Evolutionary conservation across 2,888 invertebrate species (phyloP).

Genomic region (Epistrophe eligans): DNA sequence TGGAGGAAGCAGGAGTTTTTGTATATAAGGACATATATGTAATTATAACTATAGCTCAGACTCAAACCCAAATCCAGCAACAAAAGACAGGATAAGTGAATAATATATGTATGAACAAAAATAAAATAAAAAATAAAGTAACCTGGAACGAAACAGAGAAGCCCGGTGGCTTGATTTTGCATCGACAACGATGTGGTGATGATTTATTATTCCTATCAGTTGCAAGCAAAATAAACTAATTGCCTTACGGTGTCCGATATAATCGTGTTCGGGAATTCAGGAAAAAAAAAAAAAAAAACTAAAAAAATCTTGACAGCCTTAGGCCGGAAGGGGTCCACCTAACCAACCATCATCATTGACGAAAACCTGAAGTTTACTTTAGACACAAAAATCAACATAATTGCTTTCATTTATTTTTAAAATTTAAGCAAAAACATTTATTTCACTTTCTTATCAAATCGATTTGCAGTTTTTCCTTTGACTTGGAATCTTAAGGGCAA

Average conservation of each 20-base stretch:
- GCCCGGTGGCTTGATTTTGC: conserved; percentile 56
- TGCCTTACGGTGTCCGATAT: conserved; percentile 69
- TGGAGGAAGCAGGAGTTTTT: conserved; percentile 27
- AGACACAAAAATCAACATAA: conserved; percentile 45
- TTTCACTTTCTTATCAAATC: conserved; percentile 45
- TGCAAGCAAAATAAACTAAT: conserved; percentile 73
- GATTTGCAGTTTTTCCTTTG: conserved; percentile 2
- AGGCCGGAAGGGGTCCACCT: not conserved
- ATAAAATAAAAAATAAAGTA: conserved; percentile 5
- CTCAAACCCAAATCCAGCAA: conserved; percentile 28
- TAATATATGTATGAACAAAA: conserved; percentile 15
- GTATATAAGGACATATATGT: not conserved
- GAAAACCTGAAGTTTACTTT: conserved; percentile 7
- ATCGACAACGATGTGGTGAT: conserved; percentile 50
- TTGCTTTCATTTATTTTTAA: conserved; percentile 53
- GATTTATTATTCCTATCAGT: conserved; percentile 73
- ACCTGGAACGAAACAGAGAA: conserved; percentile 26
- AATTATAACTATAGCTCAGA: conserved; percentile 7
- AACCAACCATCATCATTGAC: not conserved
- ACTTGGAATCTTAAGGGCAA: not conserved
- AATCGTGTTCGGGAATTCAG: conserved; percentile 32
- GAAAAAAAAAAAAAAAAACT: not conserved
- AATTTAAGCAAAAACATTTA: not conserved
- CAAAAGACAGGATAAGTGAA: conserved; percentile 67
- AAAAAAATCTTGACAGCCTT: conserved; percentile 17